A percentile compares a stretch with the other conserved stretches of the same genome.
Evolutionary conservation across 2,888 invertebrate species (phyloP).

Genomic region (Incurvaria masculella): DNA sequence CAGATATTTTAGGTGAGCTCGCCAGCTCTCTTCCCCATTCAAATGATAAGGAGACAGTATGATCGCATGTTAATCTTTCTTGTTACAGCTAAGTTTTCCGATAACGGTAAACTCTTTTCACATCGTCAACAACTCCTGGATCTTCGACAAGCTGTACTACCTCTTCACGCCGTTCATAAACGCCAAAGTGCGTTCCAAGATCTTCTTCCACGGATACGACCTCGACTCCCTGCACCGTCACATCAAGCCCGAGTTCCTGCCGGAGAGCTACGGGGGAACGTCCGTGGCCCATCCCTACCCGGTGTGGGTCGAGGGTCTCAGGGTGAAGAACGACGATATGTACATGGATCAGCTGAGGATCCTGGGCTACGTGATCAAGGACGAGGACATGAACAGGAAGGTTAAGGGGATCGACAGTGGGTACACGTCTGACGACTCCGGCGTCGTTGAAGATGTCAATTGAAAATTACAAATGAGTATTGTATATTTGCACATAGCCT

Average conservation of each 20-base stretch:
- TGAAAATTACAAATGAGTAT: too few species aligned
- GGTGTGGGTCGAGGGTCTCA: not conserved
- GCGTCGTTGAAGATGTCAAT: not conserved
- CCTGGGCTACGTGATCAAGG: not conserved
- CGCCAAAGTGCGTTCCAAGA: slow-evolving; percentile 56
- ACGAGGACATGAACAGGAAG: not conserved
- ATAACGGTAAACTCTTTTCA: slow-evolving; percentile 69
- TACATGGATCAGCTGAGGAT: not conserved
- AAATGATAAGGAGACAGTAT: too few species aligned
- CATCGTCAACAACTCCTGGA: slow-evolving; percentile 75
- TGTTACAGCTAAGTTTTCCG: slow-evolving; percentile 65
- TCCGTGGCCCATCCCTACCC: slow-evolving; percentile 23
- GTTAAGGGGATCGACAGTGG: not conserved
- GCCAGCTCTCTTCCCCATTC: too few species aligned
- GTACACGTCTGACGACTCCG: not conserved
- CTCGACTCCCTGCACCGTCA: slow-evolving; percentile 36
- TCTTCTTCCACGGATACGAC: slow-evolving; percentile 42
- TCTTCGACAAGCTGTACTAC: slow-evolving; percentile 70
- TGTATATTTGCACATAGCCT: too few species aligned
- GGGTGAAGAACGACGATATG: not conserved
- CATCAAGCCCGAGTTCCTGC: slow-evolving; percentile 35
- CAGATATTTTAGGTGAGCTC: too few species aligned
- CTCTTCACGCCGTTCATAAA: slow-evolving; percentile 75
- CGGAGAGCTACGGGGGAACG: slow-evolving; percentile 40
- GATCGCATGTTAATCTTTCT: too few species aligned